Evolutionary conservation across 2,888 invertebrate genomes (phyloP), one percentile per base, ranked within the genome.

Genomic region (Limnephilus rhombicus): DNA sequence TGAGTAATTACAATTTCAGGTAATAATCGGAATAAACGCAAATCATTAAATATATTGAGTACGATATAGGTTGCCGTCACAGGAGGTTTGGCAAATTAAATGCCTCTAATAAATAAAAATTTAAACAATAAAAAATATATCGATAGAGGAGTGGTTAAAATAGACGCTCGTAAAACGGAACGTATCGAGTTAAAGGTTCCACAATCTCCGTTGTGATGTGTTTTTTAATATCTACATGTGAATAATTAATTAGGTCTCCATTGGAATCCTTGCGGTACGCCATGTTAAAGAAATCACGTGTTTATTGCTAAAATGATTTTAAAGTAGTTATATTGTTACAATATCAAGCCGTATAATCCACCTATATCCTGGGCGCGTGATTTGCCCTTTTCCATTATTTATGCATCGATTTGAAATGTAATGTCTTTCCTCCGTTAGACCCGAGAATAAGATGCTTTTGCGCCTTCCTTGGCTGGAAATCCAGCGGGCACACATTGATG

Each of bases 341-440:
- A 49, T 15, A 49, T 68, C 9, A 68, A 68, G 68, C 68, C 83
- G 34, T n/a, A 41, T 83, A 83, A 18, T 18, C 37, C 83, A 34
- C 31, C 37, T 24, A 24, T n/a, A 34, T 85, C 85, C n/a, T 29
- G 53, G 53, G 87, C 31, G 34, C 53, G 68, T 87, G 87, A 68
- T 41, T 87, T 87, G 87, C 53, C 87, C 31, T 31, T 31, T 87
- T 87, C 53, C 49, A 49, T 87, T 49, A 68, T 53, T 87, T 68
- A 87, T 87, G 87, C 18, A 53, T 18, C 53, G 49, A 87, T 87
- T 37, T 24, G 83, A 37, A 68, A 68, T n/a, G 53, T 87, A 53
- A 18, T 85, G 85, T 41, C 49, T 45, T 87, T 49, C n/a, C 53
- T 29, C 31, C 53, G 87, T 53, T 87, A 49, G 49, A n/a, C 34